Base-by-base conservation (phyloP, 1,140 invertebrate species). In the Penaeus chinensis region DNA sequence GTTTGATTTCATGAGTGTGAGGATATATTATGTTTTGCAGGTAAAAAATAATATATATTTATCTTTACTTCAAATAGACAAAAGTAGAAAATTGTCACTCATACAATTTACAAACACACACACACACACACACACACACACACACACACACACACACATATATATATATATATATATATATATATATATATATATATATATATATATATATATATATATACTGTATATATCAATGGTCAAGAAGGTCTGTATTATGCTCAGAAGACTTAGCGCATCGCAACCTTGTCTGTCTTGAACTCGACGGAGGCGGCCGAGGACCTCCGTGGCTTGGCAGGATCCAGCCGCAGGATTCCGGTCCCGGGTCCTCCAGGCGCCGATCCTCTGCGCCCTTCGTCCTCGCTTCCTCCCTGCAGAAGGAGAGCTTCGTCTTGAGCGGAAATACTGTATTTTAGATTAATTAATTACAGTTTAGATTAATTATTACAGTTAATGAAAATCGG, bases 281-380 rank as follows among this genome's bases (percentile, higher is more conserved):
- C 63, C 22, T 27, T 87, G 42, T 90, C 89, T 20, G 61, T 90
- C 65, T 91, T 92, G 90, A 93, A 92, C 84, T 93, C 93, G 24
- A 93, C 92, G 76, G 93, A 93, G 91, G 92, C 92, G 89, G 92
- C 93, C 89, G 93, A 93, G 90, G 92, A 92, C 16, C 85, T 77
- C 88, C 93, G 91, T 32, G 93, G 93, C 77, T 93, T 93, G 62
- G 87, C 91, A 22, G 92, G 91, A 89, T 93, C 93, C 85, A 93
- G 90, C 20, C 93, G 91, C 22, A 93, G 90, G 66, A 93, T 93
- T 19, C 93, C 93, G n/a, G 47, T 42, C 16, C 24, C 77, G 54
- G 47, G 54, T 60, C 47, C 74, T 77, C 74, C 47, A 18, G 32
- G 32, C 61, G 61, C 82, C 62, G 71, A 83, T 42, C 69, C 54